A percentile compares a stretch with the other conserved stretches of the same genome.
phyloP scores from a whole-genome alignment of 35 echinoderm and acorn worm species.

The Apostichopus californicus region DNA sequence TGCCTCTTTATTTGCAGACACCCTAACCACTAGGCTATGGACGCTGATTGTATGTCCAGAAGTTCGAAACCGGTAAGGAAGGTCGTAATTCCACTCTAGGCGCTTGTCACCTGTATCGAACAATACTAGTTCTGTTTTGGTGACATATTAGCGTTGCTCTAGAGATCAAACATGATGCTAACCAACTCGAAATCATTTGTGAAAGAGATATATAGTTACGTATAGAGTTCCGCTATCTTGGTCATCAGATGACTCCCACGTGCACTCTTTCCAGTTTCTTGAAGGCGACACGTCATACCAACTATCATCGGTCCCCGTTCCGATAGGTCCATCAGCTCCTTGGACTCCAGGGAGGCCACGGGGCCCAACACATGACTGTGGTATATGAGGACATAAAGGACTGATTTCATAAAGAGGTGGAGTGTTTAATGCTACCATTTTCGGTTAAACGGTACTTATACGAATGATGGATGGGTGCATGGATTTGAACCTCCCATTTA shows the following conservation, averaged over 20 bases:
- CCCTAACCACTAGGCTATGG: too few relatives aligned
- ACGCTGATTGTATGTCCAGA: too few relatives aligned
- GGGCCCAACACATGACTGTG: constrained; percentile 64
- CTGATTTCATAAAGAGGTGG: background rate
- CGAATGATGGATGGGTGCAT: too few relatives aligned
- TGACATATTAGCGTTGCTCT: too few relatives aligned
- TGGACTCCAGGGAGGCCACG: constrained; percentile 53
- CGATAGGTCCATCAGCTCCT: constrained; percentile 51
- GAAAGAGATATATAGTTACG: constrained; percentile 51
- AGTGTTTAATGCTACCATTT: background rate
- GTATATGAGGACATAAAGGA: background rate
- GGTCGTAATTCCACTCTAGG: too few relatives aligned
- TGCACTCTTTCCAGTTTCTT: constrained; percentile 79
- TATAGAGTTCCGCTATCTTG: constrained; percentile 66
- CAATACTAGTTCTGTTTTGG: too few relatives aligned
- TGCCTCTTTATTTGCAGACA: too few relatives aligned
- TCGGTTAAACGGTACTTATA: background rate
- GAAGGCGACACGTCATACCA: constrained; percentile 61
- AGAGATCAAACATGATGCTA: too few relatives aligned
- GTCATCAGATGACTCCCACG: constrained; percentile 26
- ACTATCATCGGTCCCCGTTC: constrained; percentile 56
- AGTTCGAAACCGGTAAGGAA: too few relatives aligned
- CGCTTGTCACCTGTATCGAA: too few relatives aligned
- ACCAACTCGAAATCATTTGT: too few relatives aligned
- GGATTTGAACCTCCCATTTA: too few relatives aligned